Evolutionary conservation across 2,888 invertebrate species (phyloP), one percentile per base, ranked within the genome.

Genomic region (Pinctada fucata): DNA sequence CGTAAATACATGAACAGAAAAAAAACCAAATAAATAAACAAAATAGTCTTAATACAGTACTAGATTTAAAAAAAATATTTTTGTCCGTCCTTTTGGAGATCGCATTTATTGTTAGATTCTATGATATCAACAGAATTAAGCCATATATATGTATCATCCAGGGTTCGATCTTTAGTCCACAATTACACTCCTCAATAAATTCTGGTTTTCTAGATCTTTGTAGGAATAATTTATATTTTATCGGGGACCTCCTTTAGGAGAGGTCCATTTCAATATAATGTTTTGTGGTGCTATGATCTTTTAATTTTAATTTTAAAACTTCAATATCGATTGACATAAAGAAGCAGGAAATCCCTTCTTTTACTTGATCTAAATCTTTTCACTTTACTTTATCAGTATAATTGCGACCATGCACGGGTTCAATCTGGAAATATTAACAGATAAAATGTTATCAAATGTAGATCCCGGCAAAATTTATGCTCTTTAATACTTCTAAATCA

Each of bases 381-480:
- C 58, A 58, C 58, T 58, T 58, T 58, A 10, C 58, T 13, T 58
- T 58, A 58, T 58, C 58, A 13, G 13, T 58, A 13, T 58, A 58
- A 58, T 58, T 58, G 58, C 13, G 58, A 13, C 13, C 8, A 58
- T 58, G 13, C 58, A 10, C 58, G 13, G 13, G 6, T 58, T 58
- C 58, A 58, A 58, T 58, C 8, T 58, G 8, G 58, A 13, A 58
- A 58, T 58, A 58, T 58, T 58, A 58, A 13, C 58, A 58, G 58
- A 58, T 58, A 58, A 58, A 58, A 58, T 13, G 58, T 58, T 58
- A 58, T 58, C 58, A 58, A 58, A 58, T 58, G 6, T 13, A 58
- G 58, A 58, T 58, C 58, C 58, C 58, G 58, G 13, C 58, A 58
- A 13, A 58, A 58, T 58, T 58, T 58, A 58, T 58, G 58, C 58